phyloP scores from a whole-genome alignment of 1,140 invertebrate genomes.

The Gryon sp. region DNA sequence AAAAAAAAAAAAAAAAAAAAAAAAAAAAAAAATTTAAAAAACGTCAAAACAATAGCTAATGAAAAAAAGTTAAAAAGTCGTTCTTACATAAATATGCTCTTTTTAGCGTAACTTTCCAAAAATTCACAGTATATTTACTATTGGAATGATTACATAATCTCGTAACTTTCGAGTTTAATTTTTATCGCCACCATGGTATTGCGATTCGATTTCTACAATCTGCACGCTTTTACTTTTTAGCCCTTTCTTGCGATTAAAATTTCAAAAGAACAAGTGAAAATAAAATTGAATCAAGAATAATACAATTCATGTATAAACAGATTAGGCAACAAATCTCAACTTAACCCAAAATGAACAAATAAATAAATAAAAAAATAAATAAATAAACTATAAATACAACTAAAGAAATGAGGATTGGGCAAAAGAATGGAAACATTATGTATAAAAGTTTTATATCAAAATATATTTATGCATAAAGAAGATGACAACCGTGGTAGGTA shows the following conservation, averaged over 20 bases:
- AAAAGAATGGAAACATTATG: constrained; percentile 47
- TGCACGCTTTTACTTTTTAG: constrained; percentile 39
- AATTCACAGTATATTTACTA: constrained; percentile 59
- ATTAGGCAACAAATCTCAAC: neutral
- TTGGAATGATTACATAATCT: constrained; percentile 43
- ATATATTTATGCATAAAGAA: constrained; percentile 81
- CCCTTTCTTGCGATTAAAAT: constrained; percentile 20
- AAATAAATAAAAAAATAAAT: too few species aligned
- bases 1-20: too few species aligned
- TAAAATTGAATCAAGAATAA: neutral
- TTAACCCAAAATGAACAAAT: neutral
- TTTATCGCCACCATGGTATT: constrained; percentile 43
- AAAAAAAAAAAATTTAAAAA: neutral
- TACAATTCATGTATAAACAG: neutral
- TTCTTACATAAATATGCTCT: constrained; percentile 33
- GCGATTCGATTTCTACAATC: constrained; percentile 47
- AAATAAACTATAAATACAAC: neutral
- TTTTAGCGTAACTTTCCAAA: constrained; percentile 64
- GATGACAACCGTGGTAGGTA: constrained; percentile 78
- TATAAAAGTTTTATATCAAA: constrained; percentile 79
- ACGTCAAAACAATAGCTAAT: constrained; percentile 15
- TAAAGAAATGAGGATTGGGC: constrained; percentile 10
- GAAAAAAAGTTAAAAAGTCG: constrained; percentile 48
- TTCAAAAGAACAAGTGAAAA: neutral
- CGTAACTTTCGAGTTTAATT: constrained; percentile 59